A percentile compares a stretch with the other conserved stretches of the same genome.
These are phyloP conservation scores for Cepaea hortensis DNA, from an alignment of 2,888 invertebrate genomes.

Conservation along the genomic window DNA sequence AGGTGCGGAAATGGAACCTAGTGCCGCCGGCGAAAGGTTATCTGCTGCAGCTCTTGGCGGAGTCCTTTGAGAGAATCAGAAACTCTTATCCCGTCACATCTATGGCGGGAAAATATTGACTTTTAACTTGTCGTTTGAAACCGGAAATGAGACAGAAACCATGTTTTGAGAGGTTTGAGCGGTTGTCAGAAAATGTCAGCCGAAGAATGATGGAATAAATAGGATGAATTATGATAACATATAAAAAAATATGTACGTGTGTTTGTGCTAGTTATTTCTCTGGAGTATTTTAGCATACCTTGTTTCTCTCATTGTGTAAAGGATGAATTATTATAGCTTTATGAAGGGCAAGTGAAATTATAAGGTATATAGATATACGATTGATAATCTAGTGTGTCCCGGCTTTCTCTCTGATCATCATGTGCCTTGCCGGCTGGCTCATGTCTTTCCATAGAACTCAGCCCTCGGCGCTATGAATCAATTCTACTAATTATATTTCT, in stretches of 20 bases:
- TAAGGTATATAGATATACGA: background rate
- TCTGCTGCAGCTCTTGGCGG: conserved; percentile 3
- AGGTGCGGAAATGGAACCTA: conserved; percentile 45
- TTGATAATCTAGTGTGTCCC: no score
- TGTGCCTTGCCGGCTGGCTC: no score
- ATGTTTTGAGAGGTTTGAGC: conserved; percentile 44
- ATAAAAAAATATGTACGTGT: no score
- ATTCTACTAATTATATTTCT: no score
- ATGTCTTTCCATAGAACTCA: no score
- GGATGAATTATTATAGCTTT: conserved; percentile 38
- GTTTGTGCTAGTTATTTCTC: no score
- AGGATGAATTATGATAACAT: conserved; percentile 37
- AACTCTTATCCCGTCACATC: conserved; percentile 24
- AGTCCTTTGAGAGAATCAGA: conserved; percentile 20
- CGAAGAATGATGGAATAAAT: conserved; percentile 32
- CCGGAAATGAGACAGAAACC: conserved; percentile 50
- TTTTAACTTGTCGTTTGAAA: conserved; percentile 47
- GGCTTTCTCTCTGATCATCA: no score
- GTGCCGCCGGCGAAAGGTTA: conserved; percentile 42
- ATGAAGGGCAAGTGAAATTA: conserved; percentile 33
- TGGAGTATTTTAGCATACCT: no score
- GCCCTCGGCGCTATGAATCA: no score
- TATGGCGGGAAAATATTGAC: conserved; percentile 47
- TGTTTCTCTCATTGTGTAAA: background rate
- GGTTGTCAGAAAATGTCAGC: conserved; percentile 26